Conservation (phyloP, 2,797 vertebrate species). For the Scomberomorus guttatus region DNA sequence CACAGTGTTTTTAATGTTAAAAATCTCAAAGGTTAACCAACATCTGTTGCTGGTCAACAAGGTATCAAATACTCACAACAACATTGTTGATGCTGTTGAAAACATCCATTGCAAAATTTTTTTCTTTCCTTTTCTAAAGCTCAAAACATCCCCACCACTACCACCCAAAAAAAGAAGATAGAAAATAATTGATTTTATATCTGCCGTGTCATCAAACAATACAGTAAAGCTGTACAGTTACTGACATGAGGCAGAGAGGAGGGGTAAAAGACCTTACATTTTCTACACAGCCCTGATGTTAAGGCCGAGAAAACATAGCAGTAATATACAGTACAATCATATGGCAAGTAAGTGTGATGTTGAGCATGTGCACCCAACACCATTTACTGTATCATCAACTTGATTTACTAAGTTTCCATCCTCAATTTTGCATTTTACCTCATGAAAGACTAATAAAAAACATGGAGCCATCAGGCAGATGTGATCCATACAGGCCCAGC, state of each 20-base stretch:
- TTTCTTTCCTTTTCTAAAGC: neutral
- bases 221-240: conserved; percentile 9
- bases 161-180: neutral
- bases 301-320: neutral
- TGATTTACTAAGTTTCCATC: neutral
- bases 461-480: conserved; percentile 13
- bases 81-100: conserved; percentile 1
- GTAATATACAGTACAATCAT: neutral
- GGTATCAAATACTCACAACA: neutral
- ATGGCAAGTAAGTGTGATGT: neutral
- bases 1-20: no score
- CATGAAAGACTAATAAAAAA: neutral
- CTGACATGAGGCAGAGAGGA: conserved; percentile 9
- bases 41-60: neutral
- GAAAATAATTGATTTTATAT: conserved; percentile 46
- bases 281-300: conserved; percentile 9
- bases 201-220: conserved; percentile 29
- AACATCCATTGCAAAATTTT: conserved; percentile 1
- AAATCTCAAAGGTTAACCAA: no score
- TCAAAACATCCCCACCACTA: neutral
- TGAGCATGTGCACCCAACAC: neutral
- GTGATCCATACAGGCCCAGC: conserved; percentile 10
- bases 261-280: neutral
- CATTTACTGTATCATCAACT: neutral
- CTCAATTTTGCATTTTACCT: conserved; percentile 3